A percentile compares a stretch with the other conserved stretches of the same genome.
These are phyloP conservation scores for Sarcophaga bullata DNA, from an alignment of 1,140 invertebrate species.

Conservation along the genomic window DNA sequence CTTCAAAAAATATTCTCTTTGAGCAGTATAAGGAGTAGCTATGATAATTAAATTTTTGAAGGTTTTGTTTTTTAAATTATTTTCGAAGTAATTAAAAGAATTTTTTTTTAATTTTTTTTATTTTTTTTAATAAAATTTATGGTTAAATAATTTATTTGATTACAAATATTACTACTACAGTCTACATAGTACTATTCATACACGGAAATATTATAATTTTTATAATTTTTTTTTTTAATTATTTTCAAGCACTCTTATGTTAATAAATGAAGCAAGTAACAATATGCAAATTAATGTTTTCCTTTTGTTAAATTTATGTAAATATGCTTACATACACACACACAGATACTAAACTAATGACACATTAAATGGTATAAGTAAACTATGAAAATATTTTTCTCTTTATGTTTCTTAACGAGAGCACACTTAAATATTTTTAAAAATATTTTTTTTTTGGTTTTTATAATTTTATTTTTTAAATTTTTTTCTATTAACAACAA, in stretches of 20 bases:
- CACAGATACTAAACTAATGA: neutral
- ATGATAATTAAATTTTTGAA: too few species aligned
- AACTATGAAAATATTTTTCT: too few species aligned
- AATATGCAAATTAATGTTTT: constrained; percentile 1
- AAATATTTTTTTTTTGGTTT: neutral
- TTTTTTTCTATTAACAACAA: neutral
- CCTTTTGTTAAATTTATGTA: neutral
- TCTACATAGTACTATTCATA: neutral
- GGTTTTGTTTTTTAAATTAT: too few species aligned
- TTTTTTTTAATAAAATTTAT: neutral
- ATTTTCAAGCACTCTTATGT: neutral
- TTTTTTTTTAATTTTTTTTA: too few species aligned
- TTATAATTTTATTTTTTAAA: neutral
- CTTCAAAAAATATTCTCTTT: too few species aligned
- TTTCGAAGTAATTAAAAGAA: too few species aligned
- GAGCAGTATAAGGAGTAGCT: too few species aligned
- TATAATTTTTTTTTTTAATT: neutral
- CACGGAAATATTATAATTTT: neutral
- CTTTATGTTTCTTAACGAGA: neutral
- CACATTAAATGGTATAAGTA: too few species aligned
- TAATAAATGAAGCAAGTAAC: neutral
- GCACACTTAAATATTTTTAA: neutral
- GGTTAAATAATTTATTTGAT: neutral
- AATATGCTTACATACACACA: neutral
- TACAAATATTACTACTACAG: neutral